Percentiles rank a stretch among this genome's conserved stretches.
Evolutionary conservation across 2,797 vertebrate species (phyloP).

Genomic region (Cheirogaleus major): DNA sequence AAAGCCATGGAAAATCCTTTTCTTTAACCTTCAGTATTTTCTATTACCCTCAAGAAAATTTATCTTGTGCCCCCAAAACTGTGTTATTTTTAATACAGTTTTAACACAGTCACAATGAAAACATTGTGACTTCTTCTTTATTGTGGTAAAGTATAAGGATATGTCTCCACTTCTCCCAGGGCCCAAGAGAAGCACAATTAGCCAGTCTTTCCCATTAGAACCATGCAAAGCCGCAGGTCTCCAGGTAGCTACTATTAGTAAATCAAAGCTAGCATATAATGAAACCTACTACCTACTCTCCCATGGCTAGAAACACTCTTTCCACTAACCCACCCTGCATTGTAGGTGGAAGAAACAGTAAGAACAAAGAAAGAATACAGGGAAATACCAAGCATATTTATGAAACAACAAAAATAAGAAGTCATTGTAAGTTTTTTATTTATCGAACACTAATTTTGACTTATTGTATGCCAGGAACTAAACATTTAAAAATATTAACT

Average conservation of each 20-base stretch:
- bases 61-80: background rate
- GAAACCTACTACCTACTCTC: background rate
- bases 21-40: constrained; percentile 8
- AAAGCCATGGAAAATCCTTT: background rate
- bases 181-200: background rate
- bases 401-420: constrained; percentile 35
- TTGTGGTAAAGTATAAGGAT: background rate
- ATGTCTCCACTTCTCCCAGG: background rate
- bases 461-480: background rate
- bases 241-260: background rate
- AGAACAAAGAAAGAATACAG: background rate
- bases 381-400: background rate
- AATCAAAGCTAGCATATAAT: background rate
- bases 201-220: background rate
- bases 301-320: background rate
- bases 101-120: background rate
- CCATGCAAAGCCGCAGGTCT: background rate
- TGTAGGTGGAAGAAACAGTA: background rate
- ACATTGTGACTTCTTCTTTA: background rate
- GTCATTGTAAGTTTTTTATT: background rate
- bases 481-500: background rate
- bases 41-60: background rate
- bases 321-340: background rate
- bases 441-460: background rate
- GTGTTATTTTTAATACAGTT: background rate